Conservation (phyloP, 1,140 invertebrate genomes). For the Drosophila auraria region DNA sequence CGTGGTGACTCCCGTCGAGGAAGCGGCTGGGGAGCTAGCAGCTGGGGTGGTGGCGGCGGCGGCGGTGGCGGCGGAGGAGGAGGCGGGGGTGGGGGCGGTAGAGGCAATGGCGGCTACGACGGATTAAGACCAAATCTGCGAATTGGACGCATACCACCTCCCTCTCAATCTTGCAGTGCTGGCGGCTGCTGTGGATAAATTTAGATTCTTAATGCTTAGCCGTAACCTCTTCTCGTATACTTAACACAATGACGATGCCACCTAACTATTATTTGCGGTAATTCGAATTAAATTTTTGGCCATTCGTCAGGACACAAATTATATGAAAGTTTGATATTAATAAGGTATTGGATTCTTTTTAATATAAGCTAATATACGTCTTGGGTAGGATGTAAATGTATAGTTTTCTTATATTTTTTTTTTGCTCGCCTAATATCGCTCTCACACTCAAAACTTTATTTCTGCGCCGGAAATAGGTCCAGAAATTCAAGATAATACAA, state of each 20-base stretch:
- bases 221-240: background rate
- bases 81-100: constrained; percentile 52
- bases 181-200: constrained; percentile 64
- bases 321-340: constrained; percentile 10
- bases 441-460: too few relatives aligned
- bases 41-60: constrained; percentile 17
- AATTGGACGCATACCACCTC: constrained; percentile 66
- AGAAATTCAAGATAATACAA: background rate
- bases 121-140: constrained; percentile 66
- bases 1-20: constrained; percentile 31
- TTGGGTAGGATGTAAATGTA: too few relatives aligned
- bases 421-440: too few relatives aligned
- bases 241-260: constrained; percentile 1
- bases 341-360: constrained; percentile 13
- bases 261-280: too few relatives aligned
- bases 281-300: background rate
- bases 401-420: too few relatives aligned
- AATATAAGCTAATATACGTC: background rate
- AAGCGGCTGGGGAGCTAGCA: constrained; percentile 16
- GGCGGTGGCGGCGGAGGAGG: constrained; percentile 13
- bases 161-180: constrained; percentile 30
- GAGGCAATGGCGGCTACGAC: constrained; percentile 33
- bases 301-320: constrained; percentile 1
- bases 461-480: too few relatives aligned
- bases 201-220: background rate